phyloP scores from a whole-genome alignment of 2,888 invertebrate species.

The Leptinotarsa juncta region DNA sequence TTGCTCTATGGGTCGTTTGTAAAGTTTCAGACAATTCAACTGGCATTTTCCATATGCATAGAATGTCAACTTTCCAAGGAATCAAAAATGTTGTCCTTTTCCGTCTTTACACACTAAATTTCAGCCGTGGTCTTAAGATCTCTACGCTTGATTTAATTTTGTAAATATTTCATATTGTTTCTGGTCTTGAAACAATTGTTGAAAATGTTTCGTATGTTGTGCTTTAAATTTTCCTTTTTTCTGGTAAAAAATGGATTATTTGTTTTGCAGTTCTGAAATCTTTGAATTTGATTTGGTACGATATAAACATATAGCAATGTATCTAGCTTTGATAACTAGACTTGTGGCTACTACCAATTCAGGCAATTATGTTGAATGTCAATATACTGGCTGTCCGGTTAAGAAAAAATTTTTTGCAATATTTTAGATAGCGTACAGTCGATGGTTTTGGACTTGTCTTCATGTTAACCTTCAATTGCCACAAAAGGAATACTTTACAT shows the following conservation, averaged over 20 bases:
- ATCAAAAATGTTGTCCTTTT: too few species aligned
- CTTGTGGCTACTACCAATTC: not conserved
- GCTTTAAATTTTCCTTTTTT: constrained; percentile 34
- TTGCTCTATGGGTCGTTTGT: too few species aligned
- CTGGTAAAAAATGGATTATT: constrained; percentile 32
- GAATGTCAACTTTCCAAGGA: too few species aligned
- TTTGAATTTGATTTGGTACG: constrained; percentile 18
- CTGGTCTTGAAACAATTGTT: constrained; percentile 13
- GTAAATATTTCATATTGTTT: constrained; percentile 29
- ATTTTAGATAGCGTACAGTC: not conserved
- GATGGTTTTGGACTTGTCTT: too few species aligned
- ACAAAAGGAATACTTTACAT: too few species aligned
- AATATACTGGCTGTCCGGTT: not conserved
- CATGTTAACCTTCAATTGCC: too few species aligned
- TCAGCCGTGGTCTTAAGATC: not conserved
- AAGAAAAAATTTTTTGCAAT: not conserved
- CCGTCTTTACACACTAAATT: not conserved
- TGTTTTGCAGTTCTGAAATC: constrained; percentile 26
- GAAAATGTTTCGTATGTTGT: constrained; percentile 9
- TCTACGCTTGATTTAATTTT: constrained; percentile 22
- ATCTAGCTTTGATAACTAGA: constrained; percentile 5
- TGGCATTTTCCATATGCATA: too few species aligned
- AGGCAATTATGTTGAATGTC: not conserved
- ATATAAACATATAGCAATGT: constrained; percentile 28
- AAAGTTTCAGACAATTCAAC: too few species aligned